phyloP scores from a whole-genome alignment of 1,140 invertebrate genomes.

The Orchestia grillus region DNA sequence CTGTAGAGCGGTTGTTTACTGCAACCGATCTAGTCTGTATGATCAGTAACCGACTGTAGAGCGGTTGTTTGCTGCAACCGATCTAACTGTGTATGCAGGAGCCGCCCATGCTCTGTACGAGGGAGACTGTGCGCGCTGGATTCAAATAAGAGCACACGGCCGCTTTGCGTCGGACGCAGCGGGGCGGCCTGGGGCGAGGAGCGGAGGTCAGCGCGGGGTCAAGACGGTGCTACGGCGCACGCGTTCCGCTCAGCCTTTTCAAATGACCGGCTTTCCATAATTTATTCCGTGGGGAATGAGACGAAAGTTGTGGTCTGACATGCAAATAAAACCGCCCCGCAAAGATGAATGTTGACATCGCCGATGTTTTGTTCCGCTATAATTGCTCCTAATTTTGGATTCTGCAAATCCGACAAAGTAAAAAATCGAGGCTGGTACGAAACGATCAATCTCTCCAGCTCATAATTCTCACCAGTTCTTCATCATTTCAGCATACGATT shows the following conservation, averaged over 20 bases:
- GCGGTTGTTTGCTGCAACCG: too few species aligned
- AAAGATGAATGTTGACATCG: background rate
- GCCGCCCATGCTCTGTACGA: too few species aligned
- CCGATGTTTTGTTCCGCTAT: background rate
- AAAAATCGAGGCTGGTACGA: background rate
- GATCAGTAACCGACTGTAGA: too few species aligned
- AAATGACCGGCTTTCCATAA: constrained; percentile 26
- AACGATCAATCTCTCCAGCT: background rate
- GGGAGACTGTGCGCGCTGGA: background rate
- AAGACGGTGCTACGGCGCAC: background rate
- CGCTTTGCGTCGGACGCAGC: background rate
- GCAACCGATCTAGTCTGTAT: too few species aligned
- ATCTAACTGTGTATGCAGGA: too few species aligned
- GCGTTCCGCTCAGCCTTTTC: background rate
- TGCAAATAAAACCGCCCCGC: constrained; percentile 21
- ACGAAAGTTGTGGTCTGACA: constrained; percentile 25
- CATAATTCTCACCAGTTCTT: background rate
- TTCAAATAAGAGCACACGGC: background rate
- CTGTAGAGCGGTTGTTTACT: too few species aligned
- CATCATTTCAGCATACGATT: background rate
- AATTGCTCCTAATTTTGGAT: constrained; percentile 20
- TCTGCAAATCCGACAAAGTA: background rate
- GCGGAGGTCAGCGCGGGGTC: background rate
- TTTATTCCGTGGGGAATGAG: constrained; percentile 13
- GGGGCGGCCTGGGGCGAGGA: background rate